Evolutionary conservation across 2,113 vertebrate genomes (phyloP).

Genomic region (Acrocephalus kingi): DNA sequence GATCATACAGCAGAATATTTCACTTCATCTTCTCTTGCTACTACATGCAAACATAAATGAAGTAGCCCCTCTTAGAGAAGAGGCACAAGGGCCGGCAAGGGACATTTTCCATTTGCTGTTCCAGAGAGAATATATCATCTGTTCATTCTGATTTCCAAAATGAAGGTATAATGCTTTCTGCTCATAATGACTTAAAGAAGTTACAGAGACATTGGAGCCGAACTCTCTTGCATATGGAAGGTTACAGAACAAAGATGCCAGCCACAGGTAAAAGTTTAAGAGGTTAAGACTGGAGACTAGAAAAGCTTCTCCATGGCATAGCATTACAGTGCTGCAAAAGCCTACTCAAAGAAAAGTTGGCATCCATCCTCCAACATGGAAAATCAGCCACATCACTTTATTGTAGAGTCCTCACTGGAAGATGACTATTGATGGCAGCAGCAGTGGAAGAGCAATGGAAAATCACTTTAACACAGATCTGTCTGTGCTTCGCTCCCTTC

Average conservation of each 20-base stretch:
- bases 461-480: neutral
- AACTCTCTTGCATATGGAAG: neutral
- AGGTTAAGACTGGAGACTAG: neutral
- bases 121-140: neutral
- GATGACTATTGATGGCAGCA: neutral
- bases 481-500: neutral
- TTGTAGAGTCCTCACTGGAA: neutral
- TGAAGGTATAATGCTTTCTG: neutral
- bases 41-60: neutral
- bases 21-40: neutral
- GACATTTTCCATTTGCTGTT: neutral
- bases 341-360: neutral
- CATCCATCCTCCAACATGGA: neutral
- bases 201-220: neutral
- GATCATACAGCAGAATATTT: neutral
- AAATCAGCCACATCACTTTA: neutral
- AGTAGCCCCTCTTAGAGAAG: neutral
- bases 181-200: neutral
- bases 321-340: neutral
- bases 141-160: neutral
- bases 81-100: neutral
- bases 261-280: neutral
- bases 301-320: neutral
- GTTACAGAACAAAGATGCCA: neutral
- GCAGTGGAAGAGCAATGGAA: neutral